Evolutionary conservation across 2,113 vertebrate species (phyloP).

Genomic region (Triplophysa rosa): DNA sequence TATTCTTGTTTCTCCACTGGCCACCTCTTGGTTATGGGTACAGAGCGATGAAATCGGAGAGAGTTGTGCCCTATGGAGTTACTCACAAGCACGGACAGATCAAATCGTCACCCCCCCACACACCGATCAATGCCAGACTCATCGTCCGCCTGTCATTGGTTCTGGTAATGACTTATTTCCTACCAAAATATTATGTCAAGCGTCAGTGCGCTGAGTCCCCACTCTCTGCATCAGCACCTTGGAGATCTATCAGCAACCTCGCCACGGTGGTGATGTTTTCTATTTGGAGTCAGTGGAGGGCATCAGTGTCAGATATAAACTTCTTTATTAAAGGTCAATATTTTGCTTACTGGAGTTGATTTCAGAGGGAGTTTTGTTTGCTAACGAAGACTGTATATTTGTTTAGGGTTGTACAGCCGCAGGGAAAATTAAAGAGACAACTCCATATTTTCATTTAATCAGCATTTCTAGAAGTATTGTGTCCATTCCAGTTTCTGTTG

Average conservation of each 20-base stretch:
- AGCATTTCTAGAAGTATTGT: no score
- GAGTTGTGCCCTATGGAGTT: constrained; percentile 50
- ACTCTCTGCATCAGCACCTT: constrained; percentile 82
- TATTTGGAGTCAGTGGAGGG: constrained; percentile 52
- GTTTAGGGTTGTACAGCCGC: no score
- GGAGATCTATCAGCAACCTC: constrained; percentile 79
- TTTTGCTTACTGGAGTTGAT: no score
- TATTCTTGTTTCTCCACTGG: constrained; percentile 49
- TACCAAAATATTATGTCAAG: constrained; percentile 88
- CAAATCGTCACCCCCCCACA: constrained; percentile 73
- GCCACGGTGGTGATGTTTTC: constrained; percentile 76
- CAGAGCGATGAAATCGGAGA: constrained; percentile 51
- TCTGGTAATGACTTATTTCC: constrained; percentile 77
- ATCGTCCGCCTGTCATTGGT: constrained; percentile 56
- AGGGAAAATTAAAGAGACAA: no score
- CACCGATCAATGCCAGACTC: constrained; percentile 55
- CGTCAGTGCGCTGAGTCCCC: constrained; percentile 78
- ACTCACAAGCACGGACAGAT: constrained; percentile 54
- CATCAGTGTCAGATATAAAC: constrained; percentile 41
- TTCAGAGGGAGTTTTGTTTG: no score
- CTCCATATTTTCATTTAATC: no score
- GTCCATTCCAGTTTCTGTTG: no score
- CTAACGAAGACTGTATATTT: no score
- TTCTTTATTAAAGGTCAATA: no score
- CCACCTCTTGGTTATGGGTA: constrained; percentile 49